Evolutionary conservation across 1,140 invertebrate genomes (phyloP).

Genomic region (Caerostris extrusa): DNA sequence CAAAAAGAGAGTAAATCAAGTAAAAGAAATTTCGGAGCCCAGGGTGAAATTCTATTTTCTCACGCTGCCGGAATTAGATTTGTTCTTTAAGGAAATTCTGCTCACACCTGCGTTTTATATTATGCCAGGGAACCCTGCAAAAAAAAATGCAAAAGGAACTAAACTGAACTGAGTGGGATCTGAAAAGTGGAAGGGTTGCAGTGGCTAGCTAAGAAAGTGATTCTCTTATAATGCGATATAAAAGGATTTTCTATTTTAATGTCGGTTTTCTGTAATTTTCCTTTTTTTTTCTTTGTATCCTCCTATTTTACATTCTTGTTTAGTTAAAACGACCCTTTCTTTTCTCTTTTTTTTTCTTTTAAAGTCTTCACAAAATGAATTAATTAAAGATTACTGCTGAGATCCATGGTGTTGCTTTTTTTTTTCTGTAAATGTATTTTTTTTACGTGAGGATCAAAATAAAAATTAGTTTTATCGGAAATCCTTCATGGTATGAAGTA

Average conservation of each 20-base stretch:
- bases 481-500: too few relatives aligned
- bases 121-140: slow-evolving; percentile 22
- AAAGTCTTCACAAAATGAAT: slow-evolving; percentile 39
- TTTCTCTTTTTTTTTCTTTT: background rate
- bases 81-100: slow-evolving; percentile 76
- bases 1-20: slow-evolving; percentile 60
- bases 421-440: too few relatives aligned
- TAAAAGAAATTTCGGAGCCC: slow-evolving; percentile 59
- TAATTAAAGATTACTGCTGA: slow-evolving; percentile 67
- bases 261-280: slow-evolving; percentile 14
- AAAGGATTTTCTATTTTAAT: slow-evolving; percentile 72
- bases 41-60: slow-evolving; percentile 72
- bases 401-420: background rate
- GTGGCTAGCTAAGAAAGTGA: slow-evolving; percentile 26
- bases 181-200: slow-evolving; percentile 6
- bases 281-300: background rate
- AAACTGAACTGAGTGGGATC: slow-evolving; percentile 28
- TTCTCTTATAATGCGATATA: slow-evolving; percentile 66
- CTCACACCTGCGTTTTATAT: slow-evolving; percentile 77
- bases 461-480: too few relatives aligned
- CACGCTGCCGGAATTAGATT: slow-evolving; percentile 76
- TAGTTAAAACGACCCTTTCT: slow-evolving; percentile 37
- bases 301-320: slow-evolving; percentile 48
- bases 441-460: too few relatives aligned
- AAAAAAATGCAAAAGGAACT: slow-evolving; percentile 31